Evolutionary conservation across 2,113 vertebrate genomes (phyloP), one percentile per base, ranked within the genome.

Genomic region (Cacatua alba): DNA sequence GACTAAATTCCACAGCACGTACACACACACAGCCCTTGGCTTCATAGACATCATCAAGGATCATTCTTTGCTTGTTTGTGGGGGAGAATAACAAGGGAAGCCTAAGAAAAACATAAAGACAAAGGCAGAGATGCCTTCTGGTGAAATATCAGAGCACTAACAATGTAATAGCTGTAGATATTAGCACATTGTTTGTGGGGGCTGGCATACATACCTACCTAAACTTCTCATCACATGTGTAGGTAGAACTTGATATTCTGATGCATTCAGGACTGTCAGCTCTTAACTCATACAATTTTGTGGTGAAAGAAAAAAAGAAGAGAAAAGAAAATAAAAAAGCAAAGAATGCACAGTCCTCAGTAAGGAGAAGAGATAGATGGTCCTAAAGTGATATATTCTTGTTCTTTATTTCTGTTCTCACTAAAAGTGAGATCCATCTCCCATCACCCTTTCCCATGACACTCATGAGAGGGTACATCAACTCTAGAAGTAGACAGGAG

Each of bases 111-210:
- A 10, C 65, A 44, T 28, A 43, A 83, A 83, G 39, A 63, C 59
- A 37, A 77, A 92, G 48, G 51, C 69, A 93, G 64, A 86, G 29
- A 62, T 76, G 60, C 21, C 41, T 81, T 74, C 71, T 84, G 48
- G 33, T 76, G 69, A 71, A 84, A 41, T 41, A 79, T 57, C 35
- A 82, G 72, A 95, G 62, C 10, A 51, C 33, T n/a, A 74, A 55
- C 0, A 3, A 83, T 0, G 2, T 25, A 13, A 16, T 41, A 78
- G 46, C 64, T 78, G 31, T 51, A 72, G 55, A 41, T 64, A 60
- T 37, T 26, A 92, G 20, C 28, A 35, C 23, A 7, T 21, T 57
- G 62, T 69, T n/a, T 62, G 53, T 55, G 37, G 13, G 67, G 28
- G 24, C 19, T 86, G 33, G 23, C 33, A 52, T 12, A 25, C 28